Percentiles rank a stretch among this genome's conserved stretches.
These are phyloP conservation scores for Pygoscelis adeliae DNA, from an alignment of 2,113 vertebrate genomes.

Conservation along the genomic window DNA sequence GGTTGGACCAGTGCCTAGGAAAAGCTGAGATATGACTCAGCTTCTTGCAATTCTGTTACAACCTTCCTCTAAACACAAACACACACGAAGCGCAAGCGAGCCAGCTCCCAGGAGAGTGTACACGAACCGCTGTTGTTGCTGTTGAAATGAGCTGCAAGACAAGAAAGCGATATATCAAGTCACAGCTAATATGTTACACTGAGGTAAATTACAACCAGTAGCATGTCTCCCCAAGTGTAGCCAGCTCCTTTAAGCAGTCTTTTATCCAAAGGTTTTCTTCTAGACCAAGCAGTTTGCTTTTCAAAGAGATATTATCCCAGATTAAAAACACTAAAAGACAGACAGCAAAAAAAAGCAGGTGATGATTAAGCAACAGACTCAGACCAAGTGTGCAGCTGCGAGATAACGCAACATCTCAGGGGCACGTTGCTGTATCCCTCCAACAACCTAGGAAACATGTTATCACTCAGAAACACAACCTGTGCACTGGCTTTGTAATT, in stretches of 20 bases:
- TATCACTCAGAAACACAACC: slow-evolving; percentile 69
- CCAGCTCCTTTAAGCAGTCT: neutral
- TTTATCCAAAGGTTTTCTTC: slow-evolving; percentile 15
- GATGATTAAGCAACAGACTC: neutral
- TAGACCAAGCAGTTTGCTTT: neutral
- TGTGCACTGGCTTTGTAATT: neutral
- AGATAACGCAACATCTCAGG: slow-evolving; percentile 61
- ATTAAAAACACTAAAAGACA: slow-evolving; percentile 21
- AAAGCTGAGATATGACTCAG: neutral
- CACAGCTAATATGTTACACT: neutral
- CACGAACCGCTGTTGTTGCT: rapidly evolving
- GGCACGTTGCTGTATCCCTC: slow-evolving; percentile 14
- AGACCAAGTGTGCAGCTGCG: slow-evolving; percentile 4
- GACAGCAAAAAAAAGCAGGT: neutral
- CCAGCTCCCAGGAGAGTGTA: neutral
- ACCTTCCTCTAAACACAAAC: neutral
- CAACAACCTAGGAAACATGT: neutral
- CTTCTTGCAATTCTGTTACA: neutral
- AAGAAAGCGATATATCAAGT: neutral
- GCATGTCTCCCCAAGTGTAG: neutral
- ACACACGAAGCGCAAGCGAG: neutral
- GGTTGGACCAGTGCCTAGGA: neutral
- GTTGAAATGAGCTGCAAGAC: neutral
- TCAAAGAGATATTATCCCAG: slow-evolving; percentile 48
- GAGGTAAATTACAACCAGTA: neutral